phyloP scores from a whole-genome alignment of 2,888 invertebrate genomes.

The Drosophila histrio region DNA sequence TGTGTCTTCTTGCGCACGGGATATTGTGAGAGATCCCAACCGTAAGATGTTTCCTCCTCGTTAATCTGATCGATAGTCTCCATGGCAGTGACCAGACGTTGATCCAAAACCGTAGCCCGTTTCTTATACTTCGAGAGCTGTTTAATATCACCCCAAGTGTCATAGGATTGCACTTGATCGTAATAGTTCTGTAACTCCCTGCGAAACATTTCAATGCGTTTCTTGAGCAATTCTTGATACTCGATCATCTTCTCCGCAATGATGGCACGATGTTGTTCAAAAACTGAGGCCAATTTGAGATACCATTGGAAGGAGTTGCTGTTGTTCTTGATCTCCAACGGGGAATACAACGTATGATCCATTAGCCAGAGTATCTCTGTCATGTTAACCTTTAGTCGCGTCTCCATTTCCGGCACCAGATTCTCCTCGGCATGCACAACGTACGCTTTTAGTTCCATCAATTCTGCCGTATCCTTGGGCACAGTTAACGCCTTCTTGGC shows the following conservation, averaged over 20 bases:
- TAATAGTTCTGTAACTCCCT: constrained; percentile 92
- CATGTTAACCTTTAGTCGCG: constrained; percentile 88
- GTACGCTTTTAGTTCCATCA: constrained; percentile 93
- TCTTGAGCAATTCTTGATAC: constrained; percentile 92
- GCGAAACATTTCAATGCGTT: constrained; percentile 91
- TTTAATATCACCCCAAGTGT: constrained; percentile 93
- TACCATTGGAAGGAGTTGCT: constrained; percentile 95
- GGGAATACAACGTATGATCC: constrained; percentile 91
- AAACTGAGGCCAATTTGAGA: constrained; percentile 90
- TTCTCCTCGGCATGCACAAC: constrained; percentile 90
- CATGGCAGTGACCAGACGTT: constrained; percentile 88
- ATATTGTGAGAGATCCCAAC: constrained; percentile 94
- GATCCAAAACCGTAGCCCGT: constrained; percentile 91
- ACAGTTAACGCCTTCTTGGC: constrained; percentile 91
- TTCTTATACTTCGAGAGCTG: constrained; percentile 92
- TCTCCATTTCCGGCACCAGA: constrained; percentile 90
- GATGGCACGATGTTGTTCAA: constrained; percentile 92
- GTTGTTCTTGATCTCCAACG: constrained; percentile 94
- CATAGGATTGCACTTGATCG: constrained; percentile 92
- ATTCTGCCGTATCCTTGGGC: constrained; percentile 92
- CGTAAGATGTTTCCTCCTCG: constrained; percentile 94
- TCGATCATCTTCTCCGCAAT: constrained; percentile 92
- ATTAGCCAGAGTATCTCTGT: constrained; percentile 92
- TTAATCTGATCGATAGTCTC: constrained; percentile 94
- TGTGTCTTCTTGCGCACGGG: constrained; percentile 91